A percentile compares a stretch with the other conserved stretches of the same genome.
These are phyloP conservation scores for Acanthaster planci DNA, from an alignment of 35 echinoderm and acorn worm species.

Conservation along the genomic window DNA sequence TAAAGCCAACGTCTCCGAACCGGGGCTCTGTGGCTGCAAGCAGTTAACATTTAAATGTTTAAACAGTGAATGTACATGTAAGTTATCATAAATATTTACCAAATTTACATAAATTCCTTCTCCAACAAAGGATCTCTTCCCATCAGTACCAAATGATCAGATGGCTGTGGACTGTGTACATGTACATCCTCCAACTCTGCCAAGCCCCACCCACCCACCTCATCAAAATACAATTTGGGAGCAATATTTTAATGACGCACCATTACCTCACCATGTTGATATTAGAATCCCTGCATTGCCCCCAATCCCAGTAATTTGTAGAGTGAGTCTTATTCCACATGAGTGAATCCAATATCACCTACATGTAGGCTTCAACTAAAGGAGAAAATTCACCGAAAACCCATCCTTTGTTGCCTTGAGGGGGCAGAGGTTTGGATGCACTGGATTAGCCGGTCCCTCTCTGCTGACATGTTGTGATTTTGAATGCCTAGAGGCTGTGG, in stretches of 20 bases:
- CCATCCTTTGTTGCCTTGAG: not conserved
- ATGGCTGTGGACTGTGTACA: too few relatives aligned
- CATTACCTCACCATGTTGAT: slow-evolving; percentile 4
- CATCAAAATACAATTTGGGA: not conserved
- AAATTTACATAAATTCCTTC: too few relatives aligned
- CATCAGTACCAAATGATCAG: too few relatives aligned
- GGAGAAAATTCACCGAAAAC: slow-evolving; percentile 15
- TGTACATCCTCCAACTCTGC: not conserved
- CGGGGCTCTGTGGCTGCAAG: too few relatives aligned
- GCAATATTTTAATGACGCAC: not conserved
- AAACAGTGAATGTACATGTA: too few relatives aligned
- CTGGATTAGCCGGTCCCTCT: not conserved
- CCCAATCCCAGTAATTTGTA: too few relatives aligned
- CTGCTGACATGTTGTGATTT: not conserved
- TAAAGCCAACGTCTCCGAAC: too few relatives aligned
- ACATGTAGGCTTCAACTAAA: too few relatives aligned
- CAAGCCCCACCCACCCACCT: not conserved
- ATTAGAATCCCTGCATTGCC: not conserved
- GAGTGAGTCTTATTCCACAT: too few relatives aligned
- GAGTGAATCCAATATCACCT: not conserved
- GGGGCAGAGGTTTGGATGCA: not conserved
- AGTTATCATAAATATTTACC: too few relatives aligned
- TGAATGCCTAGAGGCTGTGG: not conserved
- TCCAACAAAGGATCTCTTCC: too few relatives aligned
- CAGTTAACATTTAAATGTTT: too few relatives aligned